A percentile compares a stretch with the other conserved stretches of the same genome.
These are phyloP conservation scores for Trissolcus brochymenae DNA, from an alignment of 2,888 invertebrate species.

Conservation along the genomic window DNA sequence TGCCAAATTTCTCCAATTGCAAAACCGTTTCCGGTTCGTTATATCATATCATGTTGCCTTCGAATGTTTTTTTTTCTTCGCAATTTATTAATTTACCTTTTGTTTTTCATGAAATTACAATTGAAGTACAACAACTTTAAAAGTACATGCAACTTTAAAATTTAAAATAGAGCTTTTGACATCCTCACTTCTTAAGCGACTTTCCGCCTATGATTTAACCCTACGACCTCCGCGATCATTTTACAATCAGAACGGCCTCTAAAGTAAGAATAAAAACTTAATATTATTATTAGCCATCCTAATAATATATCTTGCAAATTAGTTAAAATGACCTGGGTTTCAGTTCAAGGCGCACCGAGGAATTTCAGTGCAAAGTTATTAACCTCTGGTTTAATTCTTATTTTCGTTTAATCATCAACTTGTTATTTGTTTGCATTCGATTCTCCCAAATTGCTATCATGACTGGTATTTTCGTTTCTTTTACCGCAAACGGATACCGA, in stretches of 20 bases:
- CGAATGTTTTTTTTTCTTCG: too few relatives aligned
- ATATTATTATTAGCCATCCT: constrained; percentile 11
- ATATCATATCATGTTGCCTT: neutral
- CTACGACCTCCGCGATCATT: neutral
- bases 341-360: constrained; percentile 19
- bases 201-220: neutral
- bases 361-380: constrained; percentile 17
- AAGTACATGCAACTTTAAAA: neutral
- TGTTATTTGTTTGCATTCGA: constrained; percentile 26
- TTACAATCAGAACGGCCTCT: constrained; percentile 2
- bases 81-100: too few relatives aligned
- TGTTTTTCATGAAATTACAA: neutral
- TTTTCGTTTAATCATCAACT: constrained; percentile 6
- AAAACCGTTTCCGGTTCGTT: constrained; percentile 12
- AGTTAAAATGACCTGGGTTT: constrained; percentile 1
- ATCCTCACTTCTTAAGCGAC: too few relatives aligned
- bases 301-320: constrained; percentile 10
- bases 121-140: neutral
- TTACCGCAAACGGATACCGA: constrained; percentile 35
- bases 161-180: too few relatives aligned
- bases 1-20: constrained; percentile 45
- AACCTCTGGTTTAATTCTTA: constrained; percentile 12
- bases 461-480: constrained; percentile 50
- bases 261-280: neutral
- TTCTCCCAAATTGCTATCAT: constrained; percentile 47